A percentile compares a stretch with the other conserved stretches of the same genome.
phyloP scores from a whole-genome alignment of 2,888 invertebrate species.

The Dicycla oo region DNA sequence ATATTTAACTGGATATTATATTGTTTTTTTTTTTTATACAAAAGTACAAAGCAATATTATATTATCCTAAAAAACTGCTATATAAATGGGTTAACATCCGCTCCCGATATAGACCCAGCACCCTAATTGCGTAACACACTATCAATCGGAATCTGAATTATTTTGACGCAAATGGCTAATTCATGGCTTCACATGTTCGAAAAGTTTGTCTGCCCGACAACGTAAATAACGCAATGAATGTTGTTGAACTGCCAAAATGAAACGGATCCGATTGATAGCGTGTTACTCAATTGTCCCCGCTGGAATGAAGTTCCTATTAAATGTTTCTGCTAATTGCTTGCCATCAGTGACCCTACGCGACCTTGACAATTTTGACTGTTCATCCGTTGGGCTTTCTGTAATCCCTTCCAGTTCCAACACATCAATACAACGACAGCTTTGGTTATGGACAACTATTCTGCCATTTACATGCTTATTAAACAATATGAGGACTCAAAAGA shows the following conservation, averaged over 20 bases:
- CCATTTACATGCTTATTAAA: background rate
- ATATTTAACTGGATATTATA: background rate
- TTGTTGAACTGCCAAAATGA: too few relatives aligned
- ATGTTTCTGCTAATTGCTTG: background rate
- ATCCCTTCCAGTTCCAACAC: background rate
- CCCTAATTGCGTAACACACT: too few relatives aligned
- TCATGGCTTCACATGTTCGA: too few relatives aligned
- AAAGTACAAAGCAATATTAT: background rate
- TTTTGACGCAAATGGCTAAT: too few relatives aligned
- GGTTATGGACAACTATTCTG: background rate
- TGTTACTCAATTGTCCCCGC: too few relatives aligned
- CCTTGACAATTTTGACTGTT: background rate
- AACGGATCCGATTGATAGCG: too few relatives aligned
- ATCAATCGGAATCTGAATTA: too few relatives aligned
- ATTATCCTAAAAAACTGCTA: background rate
- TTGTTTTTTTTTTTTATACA: background rate
- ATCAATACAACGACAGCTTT: background rate
- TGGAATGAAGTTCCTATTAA: background rate
- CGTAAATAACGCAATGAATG: too few relatives aligned
- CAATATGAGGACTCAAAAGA: background rate
- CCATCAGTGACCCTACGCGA: slow-evolving; percentile 1
- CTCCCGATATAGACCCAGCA: background rate
- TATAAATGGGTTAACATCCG: background rate
- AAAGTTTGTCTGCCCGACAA: too few relatives aligned
- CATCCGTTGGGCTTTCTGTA: background rate